Base-by-base conservation (phyloP, 1,140 invertebrate genomes). In the Venustaconcha ellipsiformis region DNA sequence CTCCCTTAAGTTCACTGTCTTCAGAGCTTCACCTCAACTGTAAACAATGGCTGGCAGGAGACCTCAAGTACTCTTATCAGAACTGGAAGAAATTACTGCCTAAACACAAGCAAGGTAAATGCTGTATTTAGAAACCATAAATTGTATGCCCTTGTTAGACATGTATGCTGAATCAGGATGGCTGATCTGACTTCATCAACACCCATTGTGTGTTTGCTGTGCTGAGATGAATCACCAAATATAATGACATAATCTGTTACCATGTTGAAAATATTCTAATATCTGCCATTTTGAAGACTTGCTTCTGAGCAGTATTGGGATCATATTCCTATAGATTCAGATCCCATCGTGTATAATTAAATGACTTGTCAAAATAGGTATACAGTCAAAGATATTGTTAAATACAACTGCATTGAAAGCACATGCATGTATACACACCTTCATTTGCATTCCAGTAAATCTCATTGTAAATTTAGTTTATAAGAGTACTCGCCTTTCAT, bases 11-110 rank as follows among this genome's bases (percentile, higher is more conserved):
- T 58, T 63, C 71, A 17, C 67, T 84, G 64, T 80, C 80, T 55
- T 74, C 85, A 78, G 92, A 92, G 30, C 90, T 95, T 6, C 93
- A 92, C 68, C 93, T 96, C 17, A 93, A 95, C 84, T 92, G 95
- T 56, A 91, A 91, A 48, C 93, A 93, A 72, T 97, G 95, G 95
- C 88, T 97, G 1, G 91, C 91, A 67, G 94, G 94, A 14, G 94
- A 96, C 87, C 86, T 92, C 0, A 92, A 93, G 68, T 93, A 95
- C 82, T 93, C 93, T 5, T 96, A 94, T 88, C 89, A 91, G 17
- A 92, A 92, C 58, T 96, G 95, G 95, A 91, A 92, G 73, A 91
- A 92, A 69, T 89, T 91, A 76, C 90, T 93, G 83, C 93, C 87
- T 37, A 79, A 74, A 68, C 69, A 85, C 72, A 86, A 83, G 87